These are phyloP conservation scores for Hylomyscus alleni DNA, from an alignment of 2,797 vertebrate genomes.

Conservation along the genomic window DNA sequence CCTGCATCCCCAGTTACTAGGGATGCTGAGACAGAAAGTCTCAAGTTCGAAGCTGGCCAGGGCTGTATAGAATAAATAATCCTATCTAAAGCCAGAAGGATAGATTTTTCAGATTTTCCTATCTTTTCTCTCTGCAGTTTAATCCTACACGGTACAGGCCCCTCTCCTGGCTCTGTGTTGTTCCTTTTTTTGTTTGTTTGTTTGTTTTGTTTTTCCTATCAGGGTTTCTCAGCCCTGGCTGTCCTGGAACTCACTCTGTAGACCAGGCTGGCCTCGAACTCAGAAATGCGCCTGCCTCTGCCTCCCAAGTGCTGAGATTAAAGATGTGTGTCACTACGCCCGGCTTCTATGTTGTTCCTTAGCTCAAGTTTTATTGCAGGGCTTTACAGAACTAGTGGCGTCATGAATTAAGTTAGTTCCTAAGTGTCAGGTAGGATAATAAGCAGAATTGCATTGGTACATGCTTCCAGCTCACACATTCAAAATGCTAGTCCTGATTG, in stretches of 20 bases:
- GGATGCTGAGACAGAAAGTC: neutral
- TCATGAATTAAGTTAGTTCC: neutral
- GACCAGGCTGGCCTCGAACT: too few relatives aligned
- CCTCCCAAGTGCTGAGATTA: too few relatives aligned
- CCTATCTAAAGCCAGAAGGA: neutral
- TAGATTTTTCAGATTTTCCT: neutral
- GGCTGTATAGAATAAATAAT: neutral
- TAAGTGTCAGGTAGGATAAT: neutral
- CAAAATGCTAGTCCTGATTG: neutral
- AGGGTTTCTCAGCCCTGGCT: too few relatives aligned
- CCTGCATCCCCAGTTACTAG: neutral
- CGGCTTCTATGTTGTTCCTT: neutral
- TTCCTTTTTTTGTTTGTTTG: too few relatives aligned
- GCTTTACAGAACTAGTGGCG: rapidly evolving
- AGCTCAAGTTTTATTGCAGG: neutral
- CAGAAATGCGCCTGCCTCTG: too few relatives aligned
- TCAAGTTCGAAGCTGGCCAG: neutral
- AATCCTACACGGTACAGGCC: neutral
- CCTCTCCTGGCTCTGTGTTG: neutral
- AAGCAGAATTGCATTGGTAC: neutral
- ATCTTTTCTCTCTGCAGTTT: neutral
- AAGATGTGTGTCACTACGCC: too few relatives aligned
- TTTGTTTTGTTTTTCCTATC: too few relatives aligned
- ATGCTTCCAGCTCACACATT: neutral
- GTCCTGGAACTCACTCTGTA: too few relatives aligned